Base-by-base conservation (phyloP, 2,888 invertebrate genomes). In the Leptinotarsa haldemani region DNA sequence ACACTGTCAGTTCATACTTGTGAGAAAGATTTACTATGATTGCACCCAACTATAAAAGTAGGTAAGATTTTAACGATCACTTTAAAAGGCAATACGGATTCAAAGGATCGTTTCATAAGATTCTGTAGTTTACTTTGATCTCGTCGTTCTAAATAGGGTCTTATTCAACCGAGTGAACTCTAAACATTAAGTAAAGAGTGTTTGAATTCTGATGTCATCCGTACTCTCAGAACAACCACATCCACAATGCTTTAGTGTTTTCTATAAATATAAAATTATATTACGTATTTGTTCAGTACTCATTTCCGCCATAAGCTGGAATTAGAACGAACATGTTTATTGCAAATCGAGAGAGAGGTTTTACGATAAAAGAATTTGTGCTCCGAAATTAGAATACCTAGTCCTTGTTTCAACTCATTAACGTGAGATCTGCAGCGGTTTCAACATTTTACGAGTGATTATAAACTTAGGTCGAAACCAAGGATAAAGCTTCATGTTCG, bases 251-350 rank as follows among this genome's bases (percentile, higher is more conserved):
- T 16, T 30, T 61, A 61, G 30, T 30, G 30, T 61, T 61, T 61
- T 25, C 61, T 61, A 61, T 61, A 61, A 61, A 40, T 61, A 61
- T 61, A 40, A n/a, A 40, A 22, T 20, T 22, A 22, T 13, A 56
- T 9, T 22, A 13, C 9, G 18, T 16, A 22, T 56, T 22, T 56
- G 56, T 22, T 13, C 15, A 7, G 12, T 56, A 56, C 13, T 20
- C 20, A 56, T 20, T 56, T 56, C 20, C 18, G 56, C 16, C 15
- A 1, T 9, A 22, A 56, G 40, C 20, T 15, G 12, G 12, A 2
- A 56, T 56, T 56, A 22, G 20, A 56, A 20, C 22, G 22, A 20
- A 18, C 53, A 18, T 16, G 53, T 53, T 53, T 18, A 18, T 53
- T 18, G 16, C 53, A n/a, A 18, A 40, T 40, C 30, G 1, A 40